Percentiles rank a stretch among this genome's conserved stretches.
Conservation (phyloP, 1,140 invertebrate species). For the Eubasilissa regina region DNA sequence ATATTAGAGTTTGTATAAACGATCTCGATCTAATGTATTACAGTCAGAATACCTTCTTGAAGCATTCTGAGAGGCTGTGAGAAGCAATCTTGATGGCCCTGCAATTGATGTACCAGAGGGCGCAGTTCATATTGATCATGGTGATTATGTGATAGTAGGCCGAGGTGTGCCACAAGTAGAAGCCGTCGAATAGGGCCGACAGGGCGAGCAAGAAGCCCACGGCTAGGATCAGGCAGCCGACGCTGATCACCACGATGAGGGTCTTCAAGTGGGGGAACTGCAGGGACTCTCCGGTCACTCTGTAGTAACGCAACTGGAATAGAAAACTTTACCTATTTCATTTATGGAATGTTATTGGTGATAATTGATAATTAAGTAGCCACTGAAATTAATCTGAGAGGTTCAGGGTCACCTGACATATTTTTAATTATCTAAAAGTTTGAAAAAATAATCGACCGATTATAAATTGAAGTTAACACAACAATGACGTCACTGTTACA, state of each 20-base stretch:
- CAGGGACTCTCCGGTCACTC: slow-evolving; percentile 72
- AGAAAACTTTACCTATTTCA: too few species aligned
- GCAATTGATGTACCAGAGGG: slow-evolving; percentile 78
- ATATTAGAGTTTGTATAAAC: too few species aligned
- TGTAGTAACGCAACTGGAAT: slow-evolving; percentile 70
- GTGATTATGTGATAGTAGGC: slow-evolving; percentile 77
- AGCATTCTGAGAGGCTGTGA: slow-evolving; percentile 70
- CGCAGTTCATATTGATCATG: slow-evolving; percentile 79
- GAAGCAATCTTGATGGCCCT: slow-evolving; percentile 75
- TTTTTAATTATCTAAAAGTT: too few species aligned
- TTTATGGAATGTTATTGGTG: too few species aligned
- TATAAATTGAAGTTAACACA: too few species aligned
- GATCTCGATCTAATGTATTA: too few species aligned
- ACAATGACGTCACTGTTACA: too few species aligned
- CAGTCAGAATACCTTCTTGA: slow-evolving; percentile 67
- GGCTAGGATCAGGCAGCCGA: slow-evolving; percentile 74
- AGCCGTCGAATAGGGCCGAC: slow-evolving; percentile 74
- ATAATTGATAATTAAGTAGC: too few species aligned
- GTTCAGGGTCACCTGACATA: too few species aligned
- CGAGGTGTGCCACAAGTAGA: slow-evolving; percentile 74
- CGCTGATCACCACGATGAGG: slow-evolving; percentile 73
- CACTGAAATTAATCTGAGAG: too few species aligned
- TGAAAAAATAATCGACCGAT: too few species aligned
- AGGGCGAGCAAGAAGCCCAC: slow-evolving; percentile 73
- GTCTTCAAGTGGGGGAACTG: slow-evolving; percentile 74